These are phyloP conservation scores for Dryadula phaetusa DNA, from an alignment of 2,888 invertebrate genomes.

Conservation along the genomic window DNA sequence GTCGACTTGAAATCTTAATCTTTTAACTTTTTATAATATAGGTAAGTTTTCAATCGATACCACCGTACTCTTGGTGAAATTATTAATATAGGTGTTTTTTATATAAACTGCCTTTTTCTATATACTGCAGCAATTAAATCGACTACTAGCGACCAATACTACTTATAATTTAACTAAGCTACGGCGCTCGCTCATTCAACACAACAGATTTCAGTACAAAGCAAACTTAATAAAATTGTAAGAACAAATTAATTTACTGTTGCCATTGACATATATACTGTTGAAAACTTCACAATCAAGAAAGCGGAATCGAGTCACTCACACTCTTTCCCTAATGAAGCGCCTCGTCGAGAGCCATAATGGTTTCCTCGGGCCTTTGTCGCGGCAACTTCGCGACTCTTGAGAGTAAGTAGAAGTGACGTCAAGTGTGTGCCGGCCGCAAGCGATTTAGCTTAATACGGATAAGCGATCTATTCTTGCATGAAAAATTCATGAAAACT, in stretches of 20 bases:
- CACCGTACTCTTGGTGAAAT: too few species aligned
- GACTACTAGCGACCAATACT: too few species aligned
- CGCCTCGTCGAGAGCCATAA: conserved; percentile 76
- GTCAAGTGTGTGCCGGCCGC: conserved; percentile 55
- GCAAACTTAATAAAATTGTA: background rate
- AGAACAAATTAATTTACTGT: background rate
- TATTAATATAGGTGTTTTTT: too few species aligned
- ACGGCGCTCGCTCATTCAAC: too few species aligned
- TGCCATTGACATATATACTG: conserved; percentile 19
- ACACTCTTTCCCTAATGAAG: conserved; percentile 68
- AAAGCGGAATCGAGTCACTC: conserved; percentile 48
- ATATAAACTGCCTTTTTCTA: too few species aligned
- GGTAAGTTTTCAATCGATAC: too few species aligned
- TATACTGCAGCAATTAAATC: too few species aligned
- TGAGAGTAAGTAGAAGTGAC: conserved; percentile 67
- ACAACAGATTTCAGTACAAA: too few species aligned
- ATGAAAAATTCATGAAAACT: conserved; percentile 29
- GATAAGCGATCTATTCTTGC: conserved; percentile 29
- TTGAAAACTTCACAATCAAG: conserved; percentile 14
- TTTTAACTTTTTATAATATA: too few species aligned
- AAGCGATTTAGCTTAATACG: conserved; percentile 33
- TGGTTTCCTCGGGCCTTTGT: conserved; percentile 81
- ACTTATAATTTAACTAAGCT: too few species aligned
- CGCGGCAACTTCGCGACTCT: conserved; percentile 75
- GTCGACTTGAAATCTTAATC: too few species aligned